These are phyloP conservation scores for Aplochiton taeniatus DNA, from an alignment of 2,797 vertebrate genomes.

Conservation along the genomic window DNA sequence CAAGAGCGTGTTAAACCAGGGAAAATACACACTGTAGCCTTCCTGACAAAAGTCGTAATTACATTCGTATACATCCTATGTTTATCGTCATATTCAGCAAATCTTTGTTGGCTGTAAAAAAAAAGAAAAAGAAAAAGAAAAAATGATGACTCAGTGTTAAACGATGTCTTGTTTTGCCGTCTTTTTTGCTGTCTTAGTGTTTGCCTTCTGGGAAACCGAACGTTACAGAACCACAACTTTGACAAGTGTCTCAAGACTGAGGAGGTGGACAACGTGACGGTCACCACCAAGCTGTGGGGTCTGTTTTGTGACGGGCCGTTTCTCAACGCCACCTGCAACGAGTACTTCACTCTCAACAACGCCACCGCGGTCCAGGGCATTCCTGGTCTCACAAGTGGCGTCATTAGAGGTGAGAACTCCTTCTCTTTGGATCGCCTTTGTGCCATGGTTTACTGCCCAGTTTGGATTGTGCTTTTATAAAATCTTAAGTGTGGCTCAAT, in stretches of 20 bases:
- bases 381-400: slow-evolving; percentile 86
- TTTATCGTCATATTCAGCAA: no score
- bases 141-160: background rate
- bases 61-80: no score
- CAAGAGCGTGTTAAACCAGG: no score
- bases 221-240: slow-evolving; percentile 79
- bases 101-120: no score
- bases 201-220: slow-evolving; percentile 94
- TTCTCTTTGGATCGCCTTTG: background rate
- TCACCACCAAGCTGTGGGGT: slow-evolving; percentile 81
- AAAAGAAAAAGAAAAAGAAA: no score
- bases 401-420: slow-evolving; percentile 79
- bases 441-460: background rate
- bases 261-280: slow-evolving; percentile 70
- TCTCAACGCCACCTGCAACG: slow-evolving; percentile 79
- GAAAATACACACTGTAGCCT: no score
- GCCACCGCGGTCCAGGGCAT: slow-evolving; percentile 87
- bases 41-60: no score
- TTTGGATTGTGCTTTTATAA: background rate
- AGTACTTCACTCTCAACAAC: slow-evolving; percentile 86
- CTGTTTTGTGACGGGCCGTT: slow-evolving; percentile 81
- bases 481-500: no score
- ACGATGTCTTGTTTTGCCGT: background rate
- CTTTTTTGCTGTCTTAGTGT: slow-evolving; percentile 68
- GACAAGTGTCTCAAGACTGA: slow-evolving; percentile 83